phyloP scores from a whole-genome alignment of 2,888 invertebrate species.

The Drosophila tripunctata region DNA sequence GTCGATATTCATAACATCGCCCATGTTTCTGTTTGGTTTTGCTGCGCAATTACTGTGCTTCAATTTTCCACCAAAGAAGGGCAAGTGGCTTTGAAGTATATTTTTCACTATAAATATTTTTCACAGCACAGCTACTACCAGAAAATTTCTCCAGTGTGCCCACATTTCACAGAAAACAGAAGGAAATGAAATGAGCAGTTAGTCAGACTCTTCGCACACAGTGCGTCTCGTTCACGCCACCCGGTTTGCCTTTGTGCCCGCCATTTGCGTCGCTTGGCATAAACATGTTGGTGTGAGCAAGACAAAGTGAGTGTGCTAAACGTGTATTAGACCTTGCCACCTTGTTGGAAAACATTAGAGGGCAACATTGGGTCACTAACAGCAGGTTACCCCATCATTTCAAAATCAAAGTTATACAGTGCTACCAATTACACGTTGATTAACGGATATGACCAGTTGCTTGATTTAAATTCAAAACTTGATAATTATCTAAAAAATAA shows the following conservation, averaged over 20 bases:
- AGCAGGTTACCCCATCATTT: not conserved
- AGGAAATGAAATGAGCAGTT: constrained; percentile 57
- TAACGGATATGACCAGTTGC: constrained; percentile 1
- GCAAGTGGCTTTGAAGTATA: constrained; percentile 59
- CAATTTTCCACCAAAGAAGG: constrained; percentile 55
- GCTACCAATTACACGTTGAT: not conserved
- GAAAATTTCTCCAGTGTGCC: constrained; percentile 78
- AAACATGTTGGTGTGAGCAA: constrained; percentile 24
- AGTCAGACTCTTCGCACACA: constrained; percentile 43
- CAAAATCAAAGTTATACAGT: not conserved
- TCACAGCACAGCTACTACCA: constrained; percentile 78
- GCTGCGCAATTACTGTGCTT: constrained; percentile 51
- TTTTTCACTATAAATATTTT: constrained; percentile 76
- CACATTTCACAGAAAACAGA: constrained; percentile 58
- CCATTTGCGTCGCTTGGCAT: constrained; percentile 46
- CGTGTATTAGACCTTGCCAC: constrained; percentile 25
- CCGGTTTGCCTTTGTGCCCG: constrained; percentile 25
- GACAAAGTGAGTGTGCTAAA: constrained; percentile 1
- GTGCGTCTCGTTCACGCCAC: constrained; percentile 27
- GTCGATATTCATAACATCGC: constrained; percentile 83
- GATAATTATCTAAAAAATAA: not conserved
- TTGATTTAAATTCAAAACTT: not conserved
- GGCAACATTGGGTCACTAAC: not conserved
- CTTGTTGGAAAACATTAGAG: constrained; percentile 1
- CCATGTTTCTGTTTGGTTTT: constrained; percentile 71